Base-by-base conservation (phyloP, 2,888 invertebrate species). In the Vannuccia rotundouncinata region DNA sequence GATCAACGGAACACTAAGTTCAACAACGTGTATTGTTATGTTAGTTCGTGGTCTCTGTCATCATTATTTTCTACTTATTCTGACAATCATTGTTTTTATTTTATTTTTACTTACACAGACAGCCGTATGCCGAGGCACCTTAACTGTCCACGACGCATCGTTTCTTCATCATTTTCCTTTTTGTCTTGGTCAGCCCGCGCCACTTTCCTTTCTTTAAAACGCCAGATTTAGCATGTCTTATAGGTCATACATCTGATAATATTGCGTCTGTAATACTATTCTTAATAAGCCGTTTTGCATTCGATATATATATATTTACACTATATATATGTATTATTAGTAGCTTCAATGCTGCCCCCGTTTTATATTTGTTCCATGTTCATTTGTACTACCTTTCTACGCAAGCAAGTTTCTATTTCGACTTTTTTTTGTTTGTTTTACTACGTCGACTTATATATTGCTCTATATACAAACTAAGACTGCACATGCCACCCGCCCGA, bases 361-460 rank as follows among this genome's bases (percentile, higher is more conserved):
- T 66, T 66, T 66, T 66, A 66, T 66, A 66, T 66, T 66, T 66
- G 66, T 66, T 66, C 66, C 66, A 66, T 66, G 66, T 66, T 66
- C 22, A 22, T 66, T 66, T 66, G 66, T 66, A 66, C 66, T 66
- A 66, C 2, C 66, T 66, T 66, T 66, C 66, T 66, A 66, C 66
- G 66, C 66, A 66, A 66, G 25, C 5, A 66, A 66, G 25, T 66
- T 66, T 66, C 5, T 66, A 66, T 66, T 66, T 5, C 66, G 25
- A 66, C 2, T 66, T 66, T n/a, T n/a, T 66, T 66, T 66, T 66
- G 66, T 66, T 66, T 27, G 25, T 66, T 66, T 66, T 66, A 66
- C 25, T 66, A 66, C 66, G 66, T 66, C 66, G 66, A 66, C 66
- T 66, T 66, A 5, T 66, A 66, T 66, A 66, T 22, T 66, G 45